Percentiles rank a stretch among this genome's conserved stretches.
Evolutionary conservation across 2,888 invertebrate species (phyloP).

Genomic region (Dinocampus coccinellae): DNA sequence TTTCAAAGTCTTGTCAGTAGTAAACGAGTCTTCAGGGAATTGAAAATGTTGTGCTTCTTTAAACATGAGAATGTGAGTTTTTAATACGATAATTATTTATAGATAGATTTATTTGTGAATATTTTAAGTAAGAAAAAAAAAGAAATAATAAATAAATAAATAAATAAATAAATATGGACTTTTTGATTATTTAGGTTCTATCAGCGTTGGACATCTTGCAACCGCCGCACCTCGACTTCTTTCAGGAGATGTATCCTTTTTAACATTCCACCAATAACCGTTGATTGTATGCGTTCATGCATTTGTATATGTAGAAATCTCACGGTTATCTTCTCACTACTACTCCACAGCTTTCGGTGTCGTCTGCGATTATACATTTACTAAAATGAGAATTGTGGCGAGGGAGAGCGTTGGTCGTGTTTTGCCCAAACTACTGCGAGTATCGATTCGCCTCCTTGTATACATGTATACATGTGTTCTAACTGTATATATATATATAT

Average conservation of each 20-base stretch:
- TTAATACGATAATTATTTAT: not conserved
- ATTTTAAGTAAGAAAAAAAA: not conserved
- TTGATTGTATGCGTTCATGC: slow-evolving; percentile 3
- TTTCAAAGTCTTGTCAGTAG: slow-evolving; percentile 99
- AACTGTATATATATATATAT: not conserved
- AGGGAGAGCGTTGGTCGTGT: not conserved
- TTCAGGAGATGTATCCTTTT: slow-evolving; percentile 99
- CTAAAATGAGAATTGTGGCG: slow-evolving; percentile 1
- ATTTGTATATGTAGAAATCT: not conserved
- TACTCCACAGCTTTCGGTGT: not conserved
- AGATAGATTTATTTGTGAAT: no score
- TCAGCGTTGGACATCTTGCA: slow-evolving; percentile 98
- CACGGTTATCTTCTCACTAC: not conserved
- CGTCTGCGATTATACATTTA: not conserved
- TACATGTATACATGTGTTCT: not conserved
- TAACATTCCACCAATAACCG: slow-evolving; percentile 6
- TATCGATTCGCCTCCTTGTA: slow-evolving; percentile 19
- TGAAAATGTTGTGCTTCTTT: slow-evolving; percentile 99
- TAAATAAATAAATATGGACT: slow-evolving; percentile 32
- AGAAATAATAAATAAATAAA: no score
- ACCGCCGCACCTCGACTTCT: slow-evolving; percentile 98
- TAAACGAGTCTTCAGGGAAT: slow-evolving; percentile 97
- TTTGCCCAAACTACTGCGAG: slow-evolving; percentile 8
- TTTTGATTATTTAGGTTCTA: slow-evolving; percentile 87
- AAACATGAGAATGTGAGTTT: slow-evolving; percentile 98